Base-by-base conservation (phyloP, 2,888 invertebrate species). In the Leptinotarsa tumamoca region DNA sequence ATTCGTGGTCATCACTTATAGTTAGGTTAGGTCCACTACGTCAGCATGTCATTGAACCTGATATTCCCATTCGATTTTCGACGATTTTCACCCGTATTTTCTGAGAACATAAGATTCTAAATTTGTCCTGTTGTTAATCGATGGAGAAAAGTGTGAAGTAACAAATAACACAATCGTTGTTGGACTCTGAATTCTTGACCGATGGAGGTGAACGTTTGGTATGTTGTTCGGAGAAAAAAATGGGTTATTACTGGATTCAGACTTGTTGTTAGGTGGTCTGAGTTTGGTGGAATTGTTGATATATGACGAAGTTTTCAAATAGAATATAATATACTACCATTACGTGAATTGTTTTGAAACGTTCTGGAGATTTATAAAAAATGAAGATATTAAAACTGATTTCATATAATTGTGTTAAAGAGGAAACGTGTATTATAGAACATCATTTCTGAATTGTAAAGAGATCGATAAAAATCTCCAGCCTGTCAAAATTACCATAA, bases 21-120 rank as follows among this genome's bases (percentile, higher is more conserved):
- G 83, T 83, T 84, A 85, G 84, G 84, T 84, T 84, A 85, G 85
- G 85, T 83, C 83, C 82, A 81, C 81, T 81, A 83, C 83, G 84
- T 82, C 82, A 81, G 72, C 78, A 69, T 80, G 84, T 85, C 84
- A 81, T 79, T 83, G 84, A 85, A 84, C 84, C 76, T 80, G 76
- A 78, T 78, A 74, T 76, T 78, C 66, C 69, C 69, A 75, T 66
- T 74, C 50, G 68, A 78, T 83, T 82, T 83, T 83, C 77, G 82
- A 79, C 83, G 79, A 82, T 76, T 78, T 67, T 74, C 50, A 71
- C 68, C 71, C 78, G 66, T 70, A 70, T 54, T 4, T 3, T 7
- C 63, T 7, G 17, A 33, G 63, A 43, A 63, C 63, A 63, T 63
- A 63, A 63, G 63, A 13, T 13, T n/a, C 4, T 63, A n/a, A 63